Evolutionary conservation across 2,113 vertebrate genomes (phyloP).

Genomic region (Muscicapa adusta): DNA sequence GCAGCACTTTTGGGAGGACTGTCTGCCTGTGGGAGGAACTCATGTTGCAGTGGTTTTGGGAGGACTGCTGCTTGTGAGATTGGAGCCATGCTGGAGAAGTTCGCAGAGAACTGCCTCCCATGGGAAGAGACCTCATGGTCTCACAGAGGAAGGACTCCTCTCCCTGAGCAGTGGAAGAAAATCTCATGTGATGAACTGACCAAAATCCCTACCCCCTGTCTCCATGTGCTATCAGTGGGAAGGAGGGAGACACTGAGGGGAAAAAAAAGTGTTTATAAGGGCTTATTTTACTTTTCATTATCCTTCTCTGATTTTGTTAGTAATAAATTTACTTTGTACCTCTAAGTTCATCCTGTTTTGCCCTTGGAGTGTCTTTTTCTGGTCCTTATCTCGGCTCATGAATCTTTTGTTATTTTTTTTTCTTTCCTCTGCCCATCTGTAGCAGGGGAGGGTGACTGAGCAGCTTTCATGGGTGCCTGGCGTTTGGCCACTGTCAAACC

Average conservation of each 20-base stretch:
- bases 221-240: rapidly evolving
- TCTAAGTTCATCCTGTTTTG: background rate
- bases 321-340: background rate
- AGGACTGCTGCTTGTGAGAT: background rate
- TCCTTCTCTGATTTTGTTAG: background rate
- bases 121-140: background rate
- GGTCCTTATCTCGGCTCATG: background rate
- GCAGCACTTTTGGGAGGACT: background rate
- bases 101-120: rapidly evolving
- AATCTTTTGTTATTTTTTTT: background rate
- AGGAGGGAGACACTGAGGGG: background rate
- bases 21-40: background rate
- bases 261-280: background rate
- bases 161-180: background rate
- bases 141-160: too few species aligned
- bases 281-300: background rate
- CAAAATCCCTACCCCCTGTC: background rate
- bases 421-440: background rate
- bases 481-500: background rate
- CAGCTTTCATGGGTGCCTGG: background rate
- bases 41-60: background rate
- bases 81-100: background rate
- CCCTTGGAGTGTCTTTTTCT: background rate
- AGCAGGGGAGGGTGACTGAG: background rate
- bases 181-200: background rate